phyloP scores from a whole-genome alignment of 2,888 invertebrate species.

The Lycophotia porphyrea region DNA sequence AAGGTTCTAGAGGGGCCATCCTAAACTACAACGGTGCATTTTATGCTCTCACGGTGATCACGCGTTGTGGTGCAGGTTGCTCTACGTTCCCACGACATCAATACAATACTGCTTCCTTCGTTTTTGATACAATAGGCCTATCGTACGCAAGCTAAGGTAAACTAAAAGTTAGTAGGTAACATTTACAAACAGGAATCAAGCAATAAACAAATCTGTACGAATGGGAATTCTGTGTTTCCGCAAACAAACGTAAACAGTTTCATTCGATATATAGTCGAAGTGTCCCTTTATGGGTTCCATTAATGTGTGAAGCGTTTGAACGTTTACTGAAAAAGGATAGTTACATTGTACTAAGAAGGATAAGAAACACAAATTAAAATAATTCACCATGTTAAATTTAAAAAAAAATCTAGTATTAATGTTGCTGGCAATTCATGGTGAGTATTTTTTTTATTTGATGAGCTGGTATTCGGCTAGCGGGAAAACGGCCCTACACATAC shows the following conservation, averaged over 20 bases:
- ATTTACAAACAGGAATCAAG: background rate
- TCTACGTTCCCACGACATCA: constrained; percentile 12
- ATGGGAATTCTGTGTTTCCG: background rate
- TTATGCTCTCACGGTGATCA: no score
- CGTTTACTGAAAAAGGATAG: background rate
- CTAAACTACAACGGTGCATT: no score
- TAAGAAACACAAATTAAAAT: background rate
- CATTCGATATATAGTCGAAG: background rate
- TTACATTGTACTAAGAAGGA: no score
- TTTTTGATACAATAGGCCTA: background rate
- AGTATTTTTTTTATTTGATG: constrained; percentile 20
- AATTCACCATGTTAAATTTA: constrained; percentile 26
- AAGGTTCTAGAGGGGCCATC: no score
- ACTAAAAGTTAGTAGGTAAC: background rate
- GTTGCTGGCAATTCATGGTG: constrained; percentile 35
- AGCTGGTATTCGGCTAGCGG: background rate
- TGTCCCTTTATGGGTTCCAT: background rate
- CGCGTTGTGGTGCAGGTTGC: no score
- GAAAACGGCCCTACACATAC: background rate
- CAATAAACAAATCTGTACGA: constrained; percentile 14
- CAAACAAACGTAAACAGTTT: constrained; percentile 31
- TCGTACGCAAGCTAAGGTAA: background rate
- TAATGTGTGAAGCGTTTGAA: background rate
- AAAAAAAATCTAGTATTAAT: constrained; percentile 8
- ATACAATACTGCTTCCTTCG: background rate